Conservation (phyloP, 1,140 invertebrate genomes). For the Bombus superbus region DNA sequence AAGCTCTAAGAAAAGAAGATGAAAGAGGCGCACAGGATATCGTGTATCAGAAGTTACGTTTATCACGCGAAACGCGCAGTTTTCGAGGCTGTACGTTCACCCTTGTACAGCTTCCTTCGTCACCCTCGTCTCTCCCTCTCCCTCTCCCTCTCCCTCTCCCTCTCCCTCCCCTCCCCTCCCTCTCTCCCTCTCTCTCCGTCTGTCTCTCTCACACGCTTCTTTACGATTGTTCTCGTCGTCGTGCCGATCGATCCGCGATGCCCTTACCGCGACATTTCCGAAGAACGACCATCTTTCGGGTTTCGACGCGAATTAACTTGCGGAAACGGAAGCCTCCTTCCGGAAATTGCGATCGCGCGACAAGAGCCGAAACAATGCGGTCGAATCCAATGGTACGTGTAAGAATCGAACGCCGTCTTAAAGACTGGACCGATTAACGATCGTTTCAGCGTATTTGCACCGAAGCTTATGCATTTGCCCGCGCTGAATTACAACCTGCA, state of each 20-base stretch:
- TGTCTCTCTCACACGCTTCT: not conserved
- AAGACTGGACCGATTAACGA: not conserved
- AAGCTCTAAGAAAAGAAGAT: not conserved
- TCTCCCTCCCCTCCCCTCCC: too few species aligned
- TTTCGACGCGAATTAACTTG: slow-evolving; percentile 61
- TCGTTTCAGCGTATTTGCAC: not conserved
- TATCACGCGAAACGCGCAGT: slow-evolving; percentile 49
- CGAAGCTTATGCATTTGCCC: not conserved
- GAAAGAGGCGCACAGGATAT: not conserved
- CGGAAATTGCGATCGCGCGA: slow-evolving; percentile 39
- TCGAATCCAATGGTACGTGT: not conserved
- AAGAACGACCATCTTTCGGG: slow-evolving; percentile 2
- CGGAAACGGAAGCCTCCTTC: slow-evolving; percentile 47
- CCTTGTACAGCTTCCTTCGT: slow-evolving; percentile 3
- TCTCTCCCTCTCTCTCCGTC: too few species aligned
- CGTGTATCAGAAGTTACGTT: slow-evolving; percentile 62
- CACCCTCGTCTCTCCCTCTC: not conserved
- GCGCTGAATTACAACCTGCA: too few species aligned
- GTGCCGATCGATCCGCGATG: slow-evolving; percentile 37
- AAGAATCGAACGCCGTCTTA: not conserved
- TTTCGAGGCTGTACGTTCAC: slow-evolving; percentile 11
- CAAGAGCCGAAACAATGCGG: not conserved
- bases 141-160: too few species aligned
- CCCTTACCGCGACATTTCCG: slow-evolving; percentile 9
- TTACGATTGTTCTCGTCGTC: slow-evolving; percentile 6